Conservation (phyloP, 2,113 vertebrate genomes). For the Axis porcinus region DNA sequence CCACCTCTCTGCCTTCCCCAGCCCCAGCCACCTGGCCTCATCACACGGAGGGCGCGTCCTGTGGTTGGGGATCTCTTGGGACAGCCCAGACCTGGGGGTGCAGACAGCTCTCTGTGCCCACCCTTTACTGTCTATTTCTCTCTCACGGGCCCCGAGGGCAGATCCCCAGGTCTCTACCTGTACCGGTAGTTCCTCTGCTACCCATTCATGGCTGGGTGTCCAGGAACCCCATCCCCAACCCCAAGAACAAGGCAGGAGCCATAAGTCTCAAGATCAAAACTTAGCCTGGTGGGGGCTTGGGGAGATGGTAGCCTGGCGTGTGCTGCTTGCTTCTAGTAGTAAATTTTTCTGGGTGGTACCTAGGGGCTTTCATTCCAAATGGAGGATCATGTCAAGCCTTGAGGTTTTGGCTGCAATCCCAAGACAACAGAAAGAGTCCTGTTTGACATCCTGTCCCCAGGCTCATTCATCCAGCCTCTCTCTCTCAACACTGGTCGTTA, state of each 20-base stretch:
- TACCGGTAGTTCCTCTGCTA: not conserved
- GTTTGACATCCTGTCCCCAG: not conserved
- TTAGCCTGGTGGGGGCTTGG: not conserved
- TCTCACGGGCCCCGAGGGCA: not conserved
- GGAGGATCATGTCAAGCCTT: no score
- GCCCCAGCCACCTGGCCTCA: not conserved
- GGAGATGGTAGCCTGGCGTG: not conserved
- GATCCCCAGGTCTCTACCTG: not conserved
- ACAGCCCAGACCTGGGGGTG: not conserved
- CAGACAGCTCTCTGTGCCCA: not conserved
- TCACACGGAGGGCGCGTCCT: not conserved
- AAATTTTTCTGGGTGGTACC: no score
- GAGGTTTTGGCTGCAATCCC: no score
- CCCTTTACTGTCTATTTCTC: not conserved
- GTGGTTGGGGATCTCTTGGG: not conserved
- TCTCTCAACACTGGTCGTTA: accelerated
- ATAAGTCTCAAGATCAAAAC: not conserved
- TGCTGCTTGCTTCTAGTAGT: not conserved
- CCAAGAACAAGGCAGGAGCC: not conserved
- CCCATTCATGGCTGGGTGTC: not conserved
- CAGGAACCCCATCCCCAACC: accelerated
- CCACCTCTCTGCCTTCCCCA: no score
- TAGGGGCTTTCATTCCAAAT: not conserved
- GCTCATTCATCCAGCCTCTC: accelerated
- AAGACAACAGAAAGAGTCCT: no score